phyloP scores from a whole-genome alignment of 2,888 invertebrate species.

The Tryphoninae sp. region DNA sequence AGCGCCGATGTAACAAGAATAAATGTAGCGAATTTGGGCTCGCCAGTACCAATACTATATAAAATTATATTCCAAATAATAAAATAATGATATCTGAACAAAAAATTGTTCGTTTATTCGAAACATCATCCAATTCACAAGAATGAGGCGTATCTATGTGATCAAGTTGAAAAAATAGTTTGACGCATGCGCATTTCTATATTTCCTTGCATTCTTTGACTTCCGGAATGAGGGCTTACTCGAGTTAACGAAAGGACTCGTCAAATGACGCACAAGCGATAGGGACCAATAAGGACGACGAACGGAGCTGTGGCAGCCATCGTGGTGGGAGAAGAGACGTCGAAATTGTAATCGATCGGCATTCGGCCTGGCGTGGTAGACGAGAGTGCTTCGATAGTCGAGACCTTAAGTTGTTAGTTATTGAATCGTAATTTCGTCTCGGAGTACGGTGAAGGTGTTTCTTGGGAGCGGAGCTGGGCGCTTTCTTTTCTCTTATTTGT shows the following conservation, averaged over 20 bases:
- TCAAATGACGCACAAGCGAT: slow-evolving; percentile 37
- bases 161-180: background rate
- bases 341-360: slow-evolving; percentile 69
- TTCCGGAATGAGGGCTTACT: slow-evolving; percentile 71
- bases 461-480: slow-evolving; percentile 21
- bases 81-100: background rate
- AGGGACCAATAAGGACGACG: slow-evolving; percentile 49
- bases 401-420: slow-evolving; percentile 16
- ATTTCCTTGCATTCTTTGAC: background rate
- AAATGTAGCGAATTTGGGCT: background rate
- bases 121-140: slow-evolving; percentile 8
- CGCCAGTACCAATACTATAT: background rate
- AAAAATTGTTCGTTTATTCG: background rate
- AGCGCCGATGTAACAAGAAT: slow-evolving; percentile 1
- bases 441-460: background rate
- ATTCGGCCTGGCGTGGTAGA: slow-evolving; percentile 16
- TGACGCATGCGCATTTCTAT: slow-evolving; percentile 56
- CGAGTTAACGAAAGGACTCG: slow-evolving; percentile 67
- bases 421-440: slow-evolving; percentile 15
- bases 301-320: slow-evolving; percentile 2
- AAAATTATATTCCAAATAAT: background rate
- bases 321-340: slow-evolving; percentile 12
- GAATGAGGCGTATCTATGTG: background rate
- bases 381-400: slow-evolving; percentile 18
- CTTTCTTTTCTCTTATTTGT: slow-evolving; percentile 40